Conservation (phyloP, 2,888 invertebrate species). For the Octonoba sinensis region DNA sequence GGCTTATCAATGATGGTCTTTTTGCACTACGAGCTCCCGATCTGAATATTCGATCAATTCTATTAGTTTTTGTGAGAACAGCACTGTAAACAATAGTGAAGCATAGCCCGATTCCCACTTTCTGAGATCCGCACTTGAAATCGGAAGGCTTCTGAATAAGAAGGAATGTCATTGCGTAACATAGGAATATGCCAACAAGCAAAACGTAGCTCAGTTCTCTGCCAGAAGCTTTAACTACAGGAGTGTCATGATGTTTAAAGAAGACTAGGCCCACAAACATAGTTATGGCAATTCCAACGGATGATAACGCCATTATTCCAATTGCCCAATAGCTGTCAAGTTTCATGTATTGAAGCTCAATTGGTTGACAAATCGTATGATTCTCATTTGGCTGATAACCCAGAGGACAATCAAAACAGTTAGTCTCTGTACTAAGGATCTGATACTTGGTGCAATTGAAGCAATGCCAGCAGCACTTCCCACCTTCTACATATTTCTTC, state of each 20-base stretch:
- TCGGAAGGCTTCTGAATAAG: slow-evolving; percentile 70
- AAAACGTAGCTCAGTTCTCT: slow-evolving; percentile 72
- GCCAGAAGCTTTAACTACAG: slow-evolving; percentile 73
- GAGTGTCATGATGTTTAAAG: slow-evolving; percentile 70
- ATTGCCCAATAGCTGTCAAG: slow-evolving; percentile 87
- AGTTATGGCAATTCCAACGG: slow-evolving; percentile 71
- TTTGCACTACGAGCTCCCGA: slow-evolving; percentile 71
- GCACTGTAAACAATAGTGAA: slow-evolving; percentile 72
- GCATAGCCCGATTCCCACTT: slow-evolving; percentile 71
- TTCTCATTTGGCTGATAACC: slow-evolving; percentile 64
- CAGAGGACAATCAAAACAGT: slow-evolving; percentile 83
- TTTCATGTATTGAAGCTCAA: slow-evolving; percentile 79
- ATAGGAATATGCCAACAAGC: slow-evolving; percentile 71
- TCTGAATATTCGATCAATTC: slow-evolving; percentile 66
- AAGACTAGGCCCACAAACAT: slow-evolving; percentile 71
- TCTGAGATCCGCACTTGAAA: slow-evolving; percentile 71
- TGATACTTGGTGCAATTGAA: slow-evolving; percentile 90
- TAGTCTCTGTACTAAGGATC: slow-evolving; percentile 84
- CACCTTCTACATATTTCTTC: slow-evolving; percentile 91
- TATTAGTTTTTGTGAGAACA: slow-evolving; percentile 72
- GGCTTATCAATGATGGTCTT: slow-evolving; percentile 73
- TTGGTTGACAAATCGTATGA: slow-evolving; percentile 77
- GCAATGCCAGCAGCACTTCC: slow-evolving; percentile 95
- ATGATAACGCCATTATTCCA: slow-evolving; percentile 83
- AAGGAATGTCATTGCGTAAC: slow-evolving; percentile 72